Evolutionary conservation across 2,888 invertebrate species (phyloP), one percentile per base, ranked within the genome.

Genomic region (Xestia ashworthii): DNA sequence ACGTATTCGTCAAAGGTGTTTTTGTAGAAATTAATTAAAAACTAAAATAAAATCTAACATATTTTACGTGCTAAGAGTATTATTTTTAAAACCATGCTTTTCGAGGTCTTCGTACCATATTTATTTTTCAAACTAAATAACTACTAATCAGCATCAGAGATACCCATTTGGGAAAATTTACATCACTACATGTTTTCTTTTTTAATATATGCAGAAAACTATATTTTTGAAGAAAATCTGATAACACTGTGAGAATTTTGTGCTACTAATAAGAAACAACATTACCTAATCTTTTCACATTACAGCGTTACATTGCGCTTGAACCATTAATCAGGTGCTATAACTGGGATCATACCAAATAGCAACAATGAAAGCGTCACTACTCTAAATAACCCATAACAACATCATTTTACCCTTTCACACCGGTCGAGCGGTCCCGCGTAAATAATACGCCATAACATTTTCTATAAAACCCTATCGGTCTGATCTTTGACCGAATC

Each of bases 11-110:
- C 72, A 76, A 81, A 71, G 74, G 80, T 70, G 80, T 53, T 82
- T 78, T 67, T 73, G 66, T 76, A 77, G 74, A 84, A 85, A 78
- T 72, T 32, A 72, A 78, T 75, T 75, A 70, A 32, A 82, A 84
- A 70, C 74, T 78, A 81, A 76, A 78, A 66, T 83, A 77, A 85
- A 66, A 32, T 80, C 83, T 87, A 89, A 82, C 80, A 83, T 84
- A 85, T 75, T 74, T 86, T 83, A 89, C 83, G 84, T 84, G 78
- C 85, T 91, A 90, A 87, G 93, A 93, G 93, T 93, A 93, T 93
- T 93, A 86, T 82, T 83, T 86, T 76, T n/a, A 76, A 89, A 83
- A 78, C 83, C 81, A 80, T 84, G 73, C 73, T 72, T 86, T 73
- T 85, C 84, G 68, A 81, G 72, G 73, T 83, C 89, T 85, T 83